These are phyloP conservation scores for Helicoverpa armigera DNA, from an alignment of 1,140 invertebrate species.

Conservation along the genomic window DNA sequence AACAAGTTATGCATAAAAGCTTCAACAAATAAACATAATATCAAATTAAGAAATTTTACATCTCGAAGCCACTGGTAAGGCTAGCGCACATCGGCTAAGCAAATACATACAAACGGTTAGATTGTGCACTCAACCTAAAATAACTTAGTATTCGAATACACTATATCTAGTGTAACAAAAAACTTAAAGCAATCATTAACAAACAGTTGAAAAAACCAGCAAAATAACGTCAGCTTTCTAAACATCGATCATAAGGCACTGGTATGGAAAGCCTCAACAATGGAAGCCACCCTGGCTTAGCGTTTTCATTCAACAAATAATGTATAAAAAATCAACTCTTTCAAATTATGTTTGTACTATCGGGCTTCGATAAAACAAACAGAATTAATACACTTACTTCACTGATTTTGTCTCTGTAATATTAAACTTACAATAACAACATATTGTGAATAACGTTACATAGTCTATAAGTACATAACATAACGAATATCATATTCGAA, in stretches of 20 bases:
- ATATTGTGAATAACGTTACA: constrained; percentile 20
- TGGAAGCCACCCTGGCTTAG: constrained; percentile 11
- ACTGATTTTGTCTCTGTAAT: constrained; percentile 35
- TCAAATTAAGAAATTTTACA: constrained; percentile 50
- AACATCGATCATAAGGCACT: constrained; percentile 71
- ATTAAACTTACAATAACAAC: constrained; percentile 42
- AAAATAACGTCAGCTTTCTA: constrained; percentile 49
- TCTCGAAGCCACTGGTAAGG: constrained; percentile 23
- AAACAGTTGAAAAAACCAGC: constrained; percentile 35
- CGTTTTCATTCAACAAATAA: constrained; percentile 27
- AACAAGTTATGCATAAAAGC: constrained; percentile 42
- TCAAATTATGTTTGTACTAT: constrained; percentile 55
- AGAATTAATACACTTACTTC: constrained; percentile 20
- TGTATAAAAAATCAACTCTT: constrained; percentile 28
- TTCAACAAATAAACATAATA: constrained; percentile 52
- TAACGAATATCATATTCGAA: constrained; percentile 24
- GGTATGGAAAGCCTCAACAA: constrained; percentile 32
- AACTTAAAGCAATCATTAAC: constrained; percentile 35
- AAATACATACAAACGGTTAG: constrained; percentile 5
- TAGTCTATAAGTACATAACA: constrained; percentile 34
- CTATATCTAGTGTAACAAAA: constrained; percentile 40
- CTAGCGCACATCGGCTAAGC: constrained; percentile 40
- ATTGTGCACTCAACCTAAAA: constrained; percentile 50
- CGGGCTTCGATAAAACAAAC: constrained; percentile 43
- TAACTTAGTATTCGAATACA: constrained; percentile 43